A percentile compares a stretch with the other conserved stretches of the same genome.
phyloP scores from a whole-genome alignment of 2,888 invertebrate genomes.

The Helobdella robusta region DNA sequence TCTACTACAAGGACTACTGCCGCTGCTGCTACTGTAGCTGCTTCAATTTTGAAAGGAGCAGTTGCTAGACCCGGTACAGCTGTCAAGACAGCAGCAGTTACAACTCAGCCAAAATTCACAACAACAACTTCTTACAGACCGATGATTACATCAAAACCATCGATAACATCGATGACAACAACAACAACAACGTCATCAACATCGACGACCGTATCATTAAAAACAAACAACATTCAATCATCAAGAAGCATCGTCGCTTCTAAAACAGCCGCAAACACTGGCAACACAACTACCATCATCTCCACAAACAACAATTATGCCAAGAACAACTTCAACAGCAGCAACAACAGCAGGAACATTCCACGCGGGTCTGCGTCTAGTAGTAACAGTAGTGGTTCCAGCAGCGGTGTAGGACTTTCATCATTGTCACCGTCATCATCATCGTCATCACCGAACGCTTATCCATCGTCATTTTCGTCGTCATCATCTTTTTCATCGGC shows the following conservation, averaged over 20 bases:
- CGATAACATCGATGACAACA: background rate
- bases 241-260: background rate
- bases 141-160: background rate
- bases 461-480: background rate
- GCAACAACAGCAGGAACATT: background rate
- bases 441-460: constrained; percentile 3
- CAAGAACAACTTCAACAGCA: constrained; percentile 1
- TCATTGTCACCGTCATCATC: constrained; percentile 1
- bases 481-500: constrained; percentile 10
- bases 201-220: no score
- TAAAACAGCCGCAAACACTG: background rate
- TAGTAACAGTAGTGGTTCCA: constrained; percentile 14
- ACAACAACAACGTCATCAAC: background rate
- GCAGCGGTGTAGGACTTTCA: constrained; percentile 11
- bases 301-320: background rate
- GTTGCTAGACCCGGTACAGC: no score
- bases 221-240: no score
- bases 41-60: no score
- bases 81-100: no score
- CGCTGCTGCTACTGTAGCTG: background rate
- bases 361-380: no score
- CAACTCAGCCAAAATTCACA: no score
- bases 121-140: background rate
- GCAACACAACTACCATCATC: background rate
- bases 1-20: background rate